phyloP scores from a whole-genome alignment of 92 coral and sea anemone species.

The Muricea muricata region DNA sequence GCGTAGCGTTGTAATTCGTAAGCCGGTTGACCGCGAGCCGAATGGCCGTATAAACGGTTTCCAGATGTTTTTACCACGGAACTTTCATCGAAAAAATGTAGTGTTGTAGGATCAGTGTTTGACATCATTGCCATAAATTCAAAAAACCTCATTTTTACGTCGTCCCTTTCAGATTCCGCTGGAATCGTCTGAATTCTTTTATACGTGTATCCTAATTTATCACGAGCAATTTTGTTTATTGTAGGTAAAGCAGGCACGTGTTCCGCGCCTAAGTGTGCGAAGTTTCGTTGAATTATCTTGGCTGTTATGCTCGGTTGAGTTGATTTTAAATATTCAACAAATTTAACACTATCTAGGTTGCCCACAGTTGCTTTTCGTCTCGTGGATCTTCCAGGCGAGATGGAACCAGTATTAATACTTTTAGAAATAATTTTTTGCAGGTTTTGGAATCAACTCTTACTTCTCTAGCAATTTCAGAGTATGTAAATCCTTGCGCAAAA shows the following conservation, averaged over 20 bases:
- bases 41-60: neutral
- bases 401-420: neutral
- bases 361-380: neutral
- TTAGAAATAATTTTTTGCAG: neutral
- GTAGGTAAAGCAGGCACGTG: neutral
- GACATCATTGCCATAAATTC: neutral
- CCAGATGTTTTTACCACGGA: neutral
- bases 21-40: constrained; percentile 45
- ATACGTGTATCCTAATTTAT: neutral
- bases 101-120: constrained; percentile 20
- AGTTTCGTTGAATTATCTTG: neutral
- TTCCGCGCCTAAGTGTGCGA: neutral
- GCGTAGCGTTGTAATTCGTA: constrained; percentile 60
- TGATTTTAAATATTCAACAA: neutral
- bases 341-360: neutral
- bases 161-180: neutral
- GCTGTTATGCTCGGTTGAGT: neutral
- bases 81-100: constrained; percentile 21
- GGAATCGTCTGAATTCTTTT: neutral
- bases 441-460: neutral
- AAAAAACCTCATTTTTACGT: neutral
- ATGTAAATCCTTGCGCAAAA: neutral
- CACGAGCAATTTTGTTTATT: neutral
- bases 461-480: neutral
- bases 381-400: neutral